Base-by-base conservation (phyloP, 2,888 invertebrate genomes). In the Sylvicola cinctus region DNA sequence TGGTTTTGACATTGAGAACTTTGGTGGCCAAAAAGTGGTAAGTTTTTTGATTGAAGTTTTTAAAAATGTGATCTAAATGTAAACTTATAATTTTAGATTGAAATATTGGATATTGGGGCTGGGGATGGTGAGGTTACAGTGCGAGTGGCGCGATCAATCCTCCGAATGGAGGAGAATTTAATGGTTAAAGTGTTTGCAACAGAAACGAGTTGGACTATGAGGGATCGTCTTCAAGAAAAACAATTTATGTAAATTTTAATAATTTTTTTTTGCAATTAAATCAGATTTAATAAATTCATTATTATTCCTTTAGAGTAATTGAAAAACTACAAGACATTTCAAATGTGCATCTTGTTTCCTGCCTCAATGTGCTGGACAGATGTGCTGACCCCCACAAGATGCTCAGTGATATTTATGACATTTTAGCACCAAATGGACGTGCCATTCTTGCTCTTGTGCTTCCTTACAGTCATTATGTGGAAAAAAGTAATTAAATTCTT, bases 81-180 rank as follows among this genome's bases (percentile, higher is more conserved):
- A 28, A 28, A 13, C 11, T 12, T 28, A 10, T 28, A 10, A 28
- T 28, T 28, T n/a, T 28, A 34, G 15, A 30, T 15, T 16, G 16
- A 30, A 13, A 28, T 28, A 29, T 63, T 93, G 32, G 93, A 95
- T 61, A 66, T 95, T 35, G 95, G 95, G 32, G 93, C 95, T 3
- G 95, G 95, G 2, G 95, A 96, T 61, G 96, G 96, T 1, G 78
- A 80, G 49, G 88, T 93, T 34, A 93, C 93, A 28, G 63, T 74
- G 13, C 69, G 76, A 38, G 70, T 93, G 58, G 69, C 46, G 20
- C 44, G 76, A 2, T 65, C 70, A 34, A 67, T 79, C 42, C 88
- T 79, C 60, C 54, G 64, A 4, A 72, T 91, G 60, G 70, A 45
- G 26, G 41, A 76, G 1, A 65, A 69, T 34, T 68, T 80, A 40